These are phyloP conservation scores for Erebia epiphron DNA, from an alignment of 2,888 invertebrate species.

Conservation along the genomic window DNA sequence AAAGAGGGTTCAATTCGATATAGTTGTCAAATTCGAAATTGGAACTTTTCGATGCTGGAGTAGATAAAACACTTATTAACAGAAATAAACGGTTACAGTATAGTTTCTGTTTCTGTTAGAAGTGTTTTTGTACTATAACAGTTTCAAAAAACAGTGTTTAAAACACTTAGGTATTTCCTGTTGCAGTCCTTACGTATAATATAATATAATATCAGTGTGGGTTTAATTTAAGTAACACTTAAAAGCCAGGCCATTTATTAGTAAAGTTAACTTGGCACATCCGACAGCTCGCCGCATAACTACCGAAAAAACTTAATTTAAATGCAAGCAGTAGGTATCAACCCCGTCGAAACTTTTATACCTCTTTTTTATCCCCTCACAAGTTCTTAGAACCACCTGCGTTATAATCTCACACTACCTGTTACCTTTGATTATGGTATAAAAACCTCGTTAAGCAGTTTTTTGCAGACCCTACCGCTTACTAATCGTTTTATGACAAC, in stretches of 20 bases:
- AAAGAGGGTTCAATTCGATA: too few relatives aligned
- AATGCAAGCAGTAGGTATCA: constrained; percentile 28
- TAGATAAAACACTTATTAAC: too few relatives aligned
- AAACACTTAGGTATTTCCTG: too few relatives aligned
- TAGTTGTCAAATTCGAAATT: too few relatives aligned
- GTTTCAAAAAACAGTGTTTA: too few relatives aligned
- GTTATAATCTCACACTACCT: constrained; percentile 47
- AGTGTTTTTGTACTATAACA: too few relatives aligned
- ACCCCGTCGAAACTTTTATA: constrained; percentile 36
- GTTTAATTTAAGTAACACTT: too few relatives aligned
- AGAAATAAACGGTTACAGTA: too few relatives aligned
- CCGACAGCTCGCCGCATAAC: constrained; percentile 30
- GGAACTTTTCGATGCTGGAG: too few relatives aligned
- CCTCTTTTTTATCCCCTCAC: constrained; percentile 34
- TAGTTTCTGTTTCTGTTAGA: too few relatives aligned
- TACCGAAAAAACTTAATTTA: constrained; percentile 31
- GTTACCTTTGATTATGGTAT: constrained; percentile 60
- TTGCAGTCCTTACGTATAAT: too few relatives aligned
- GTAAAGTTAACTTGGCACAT: constrained; percentile 26
- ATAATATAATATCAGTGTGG: too few relatives aligned
- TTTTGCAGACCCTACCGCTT: constrained; percentile 58
- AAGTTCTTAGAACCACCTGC: constrained; percentile 49
- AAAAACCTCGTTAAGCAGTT: constrained; percentile 74
- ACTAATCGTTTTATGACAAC: constrained; percentile 75
- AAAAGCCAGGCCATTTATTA: constrained; percentile 15